phyloP scores from a whole-genome alignment of 1,140 invertebrate genomes.

The Belonocnema kinseyi region DNA sequence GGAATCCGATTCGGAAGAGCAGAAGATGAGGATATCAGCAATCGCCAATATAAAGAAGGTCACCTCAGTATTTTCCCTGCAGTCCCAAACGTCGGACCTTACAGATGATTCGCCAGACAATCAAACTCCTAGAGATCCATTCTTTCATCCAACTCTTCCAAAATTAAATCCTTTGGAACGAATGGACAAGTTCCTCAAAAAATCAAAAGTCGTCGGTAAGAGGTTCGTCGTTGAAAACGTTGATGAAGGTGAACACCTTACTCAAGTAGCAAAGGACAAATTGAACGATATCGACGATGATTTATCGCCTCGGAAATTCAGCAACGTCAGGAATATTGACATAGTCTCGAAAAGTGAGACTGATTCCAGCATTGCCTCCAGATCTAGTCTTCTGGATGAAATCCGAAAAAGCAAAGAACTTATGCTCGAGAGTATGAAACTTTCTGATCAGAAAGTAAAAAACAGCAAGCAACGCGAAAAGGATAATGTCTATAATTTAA shows the following conservation, averaged over 20 bases:
- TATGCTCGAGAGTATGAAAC: constrained; percentile 62
- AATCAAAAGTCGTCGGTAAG: constrained; percentile 60
- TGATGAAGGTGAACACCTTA: constrained; percentile 68
- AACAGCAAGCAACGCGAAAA: constrained; percentile 63
- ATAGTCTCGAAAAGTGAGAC: constrained; percentile 64
- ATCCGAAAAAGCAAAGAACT: constrained; percentile 59
- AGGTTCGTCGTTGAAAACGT: constrained; percentile 71
- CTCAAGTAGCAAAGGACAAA: constrained; percentile 61
- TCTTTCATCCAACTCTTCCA: constrained; percentile 5
- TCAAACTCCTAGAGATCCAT: constrained; percentile 3
- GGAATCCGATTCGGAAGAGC: constrained; percentile 70
- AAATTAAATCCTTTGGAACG: constrained; percentile 32
- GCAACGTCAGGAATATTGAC: constrained; percentile 68
- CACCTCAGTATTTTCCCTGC: constrained; percentile 30
- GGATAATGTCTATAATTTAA: constrained; percentile 56
- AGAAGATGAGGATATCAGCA: constrained; percentile 55
- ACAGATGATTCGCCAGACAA: background rate
- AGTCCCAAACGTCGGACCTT: background rate
- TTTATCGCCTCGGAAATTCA: constrained; percentile 58
- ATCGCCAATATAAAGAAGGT: constrained; percentile 38
- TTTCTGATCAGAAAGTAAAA: constrained; percentile 50
- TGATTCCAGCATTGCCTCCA: constrained; percentile 53
- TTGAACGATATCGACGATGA: constrained; percentile 56
- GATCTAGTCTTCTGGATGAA: constrained; percentile 52
- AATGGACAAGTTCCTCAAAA: constrained; percentile 46